Evolutionary conservation across 2,888 invertebrate genomes (phyloP), one percentile per base, ranked within the genome.

Genomic region (Cryptocheilus praepositus): DNA sequence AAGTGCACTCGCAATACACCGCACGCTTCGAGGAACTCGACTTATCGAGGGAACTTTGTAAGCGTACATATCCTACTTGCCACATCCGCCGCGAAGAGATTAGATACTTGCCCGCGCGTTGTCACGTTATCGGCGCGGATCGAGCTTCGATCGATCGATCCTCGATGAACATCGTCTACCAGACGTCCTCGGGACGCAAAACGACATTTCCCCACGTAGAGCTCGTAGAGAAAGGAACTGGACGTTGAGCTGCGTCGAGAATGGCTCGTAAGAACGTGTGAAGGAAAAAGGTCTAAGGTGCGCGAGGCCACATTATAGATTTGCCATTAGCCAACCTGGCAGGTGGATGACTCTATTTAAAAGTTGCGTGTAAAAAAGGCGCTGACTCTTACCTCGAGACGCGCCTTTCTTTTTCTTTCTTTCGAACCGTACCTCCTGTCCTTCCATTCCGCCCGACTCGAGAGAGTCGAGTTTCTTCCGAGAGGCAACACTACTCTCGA

Each of bases 271-370:
- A 66, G 46, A 61, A 64, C 46, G 36, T 25, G 28, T 19, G 49
- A 45, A 59, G 51, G 49, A 18, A 21, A 18, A 49, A 46, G 43
- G 46, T 58, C 46, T 45, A 58, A 58, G 57, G 57, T 58, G 45
- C 28, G 59, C 58, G 51, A 51, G 19, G 36, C 7, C n/a, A 36
- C 46, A 71, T 78, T 78, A 78, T 78, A 71, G 77, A 74, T 78
- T 78, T 79, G 52, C 79, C 77, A 78, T 78, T 76, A 79, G 76
- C 64, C 49, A 63, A 18, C 56, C 58, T n/a, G 18, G 44, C 64
- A 28, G 45, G n/a, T 43, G 49, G 53, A 70, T 64, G 70, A 66
- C 76, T 73, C 78, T 75, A 73, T 70, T 77, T 73, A 70, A 75
- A 65, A 64, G 63, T 67, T 16, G 19, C n/a, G 43, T 8, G 18